phyloP scores from a whole-genome alignment of 2,888 invertebrate species.

The Napeogenes sylphis region DNA sequence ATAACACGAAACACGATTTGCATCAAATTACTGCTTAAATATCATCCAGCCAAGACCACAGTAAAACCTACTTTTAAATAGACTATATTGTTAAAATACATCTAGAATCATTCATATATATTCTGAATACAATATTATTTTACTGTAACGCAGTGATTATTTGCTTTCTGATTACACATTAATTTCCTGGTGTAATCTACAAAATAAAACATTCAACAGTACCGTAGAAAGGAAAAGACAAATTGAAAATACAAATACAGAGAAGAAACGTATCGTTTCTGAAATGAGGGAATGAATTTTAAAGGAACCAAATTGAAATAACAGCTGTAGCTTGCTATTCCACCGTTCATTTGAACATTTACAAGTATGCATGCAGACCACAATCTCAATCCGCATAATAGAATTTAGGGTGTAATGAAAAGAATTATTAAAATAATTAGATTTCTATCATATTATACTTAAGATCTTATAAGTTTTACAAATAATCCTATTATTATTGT shows the following conservation, averaged over 20 bases:
- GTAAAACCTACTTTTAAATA: not conserved
- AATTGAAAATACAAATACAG: conserved; percentile 20
- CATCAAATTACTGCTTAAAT: conserved; percentile 11
- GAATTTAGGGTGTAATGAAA: not conserved
- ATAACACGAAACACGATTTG: conserved; percentile 10
- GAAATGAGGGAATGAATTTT: conserved; percentile 43
- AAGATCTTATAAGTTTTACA: too few species aligned
- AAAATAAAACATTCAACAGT: not conserved
- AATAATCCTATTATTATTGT: too few species aligned
- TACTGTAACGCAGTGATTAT: too few species aligned
- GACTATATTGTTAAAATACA: too few species aligned
- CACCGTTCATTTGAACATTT: conserved; percentile 13
- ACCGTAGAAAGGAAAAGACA: conserved; percentile 18
- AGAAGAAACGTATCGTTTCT: conserved; percentile 25
- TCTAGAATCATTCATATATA: not conserved
- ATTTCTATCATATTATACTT: not conserved
- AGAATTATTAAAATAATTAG: not conserved
- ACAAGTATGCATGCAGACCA: conserved; percentile 14
- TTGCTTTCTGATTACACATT: too few species aligned
- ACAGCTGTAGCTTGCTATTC: conserved; percentile 17
- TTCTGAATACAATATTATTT: not conserved
- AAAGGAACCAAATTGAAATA: conserved; percentile 43
- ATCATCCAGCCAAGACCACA: conserved; percentile 1
- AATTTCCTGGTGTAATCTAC: not conserved
- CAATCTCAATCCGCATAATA: conserved; percentile 10